Base-by-base conservation (phyloP, 1,140 invertebrate genomes). In the Bicyclus anynana region DNA sequence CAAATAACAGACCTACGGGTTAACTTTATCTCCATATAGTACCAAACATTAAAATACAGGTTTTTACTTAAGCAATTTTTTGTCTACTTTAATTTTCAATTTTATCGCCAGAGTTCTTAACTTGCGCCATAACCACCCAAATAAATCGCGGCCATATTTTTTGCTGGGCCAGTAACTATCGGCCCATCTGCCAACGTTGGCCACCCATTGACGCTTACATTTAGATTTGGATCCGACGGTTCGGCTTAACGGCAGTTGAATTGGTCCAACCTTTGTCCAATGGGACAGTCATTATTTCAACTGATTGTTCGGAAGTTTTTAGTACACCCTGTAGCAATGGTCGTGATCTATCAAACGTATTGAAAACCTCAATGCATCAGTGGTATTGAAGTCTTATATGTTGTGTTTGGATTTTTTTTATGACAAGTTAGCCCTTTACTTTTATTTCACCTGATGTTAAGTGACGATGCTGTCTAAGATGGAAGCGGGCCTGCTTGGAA, bases 121-220 rank as follows among this genome's bases (percentile, higher is more conserved):
- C 51, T 76, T 58, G 14, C 5, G 57, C 66, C 53, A 55, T 10
- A 29, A 4, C 7, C 0, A 2, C 18, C 55, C 14, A 72, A 64
- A 80, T 69, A 74, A 77, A 80, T 80, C 40, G 75, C 57, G 12
- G 44, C 62, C 68, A 80, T 80, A 78, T 77, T 78, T 77, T 76
- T 72, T 60, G 56, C 18, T 54, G 51, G 59, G 62, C 65, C 59
- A 63, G 65, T 48, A 56, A 69, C 65, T 69, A 63, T 65, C 59
- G 50, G 40, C 47, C 60, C 51, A 76, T 73, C 71, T 74, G 70
- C 71, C 55, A 54, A 62, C 48, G 52, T 50, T 62, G 66, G 62
- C 62, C 63, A 49, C 44, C 61, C 54, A 68, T 71, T 63, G 55
- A 67, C 58, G 66, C 49, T 52, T 50, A 62, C 57, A 70, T 70